Evolutionary conservation across 2,113 vertebrate species (phyloP), one percentile per base, ranked within the genome.

Genomic region (Rhinopomastus cyanomelas): DNA sequence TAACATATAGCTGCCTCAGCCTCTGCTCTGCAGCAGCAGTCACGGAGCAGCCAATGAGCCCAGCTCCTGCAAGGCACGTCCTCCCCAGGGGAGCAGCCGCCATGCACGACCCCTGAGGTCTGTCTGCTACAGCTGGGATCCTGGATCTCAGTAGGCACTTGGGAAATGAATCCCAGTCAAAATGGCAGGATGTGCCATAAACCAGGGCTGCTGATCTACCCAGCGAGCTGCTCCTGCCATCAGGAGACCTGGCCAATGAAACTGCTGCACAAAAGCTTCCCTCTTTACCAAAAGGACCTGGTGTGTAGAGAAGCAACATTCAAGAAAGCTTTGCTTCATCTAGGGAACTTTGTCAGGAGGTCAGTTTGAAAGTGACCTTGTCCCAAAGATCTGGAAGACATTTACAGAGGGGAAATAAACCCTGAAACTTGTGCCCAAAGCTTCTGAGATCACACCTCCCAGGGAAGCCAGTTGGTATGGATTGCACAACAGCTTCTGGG

Each of bases 351-450:
- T 69, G 67, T 85, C 64, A 88, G 86, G 49, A 76, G 68, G 76
- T 61, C 72, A 51, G 36, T 80, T 73, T 85, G 72, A 88, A 92
- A 85, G 82, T 55, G 48, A 94, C 76, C 68, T 93, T 92, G 76
- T 85, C 59, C 66, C 72, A 85, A 13, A 92, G 76, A 82, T 52
- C 55, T 88, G 88, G 64, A 64, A 92, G 71, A 59, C 1, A 0
- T 78, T 90, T 81, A 72, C 8, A 22, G 78, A 80, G 32, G 22
- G 32, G 64, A 85, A 89, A 92, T 57, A 82, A 85, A 65, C 26
- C 71, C 79, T 62, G 85, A 95, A 91, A 85, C 72, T 42, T 61
- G 68, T 0, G 0, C 56, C 88, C 88, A 69, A 42, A 77, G 76
- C 44, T 77, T 80, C n/a, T 51, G 93, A 85, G 68, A 59, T 79